Evolutionary conservation across 2,113 vertebrate species (phyloP).

Genomic region (Sinocyclocheilus maitianheensis): DNA sequence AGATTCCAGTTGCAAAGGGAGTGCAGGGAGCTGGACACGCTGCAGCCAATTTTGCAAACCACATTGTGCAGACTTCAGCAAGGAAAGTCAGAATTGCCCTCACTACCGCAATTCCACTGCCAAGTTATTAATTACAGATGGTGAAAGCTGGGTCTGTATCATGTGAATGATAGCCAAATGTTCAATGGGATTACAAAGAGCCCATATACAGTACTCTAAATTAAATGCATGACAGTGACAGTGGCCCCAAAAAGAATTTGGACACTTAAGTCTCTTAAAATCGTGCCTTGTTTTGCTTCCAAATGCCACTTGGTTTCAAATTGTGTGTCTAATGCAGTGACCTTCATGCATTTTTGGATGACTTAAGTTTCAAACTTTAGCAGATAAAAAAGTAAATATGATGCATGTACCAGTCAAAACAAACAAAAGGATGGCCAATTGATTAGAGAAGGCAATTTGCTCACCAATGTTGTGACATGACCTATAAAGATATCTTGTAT

Average conservation of each 20-base stretch:
- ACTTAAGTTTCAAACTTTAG: neutral
- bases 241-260: neutral
- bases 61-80: conserved; percentile 56
- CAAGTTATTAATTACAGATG: conserved; percentile 28
- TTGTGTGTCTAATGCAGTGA: neutral
- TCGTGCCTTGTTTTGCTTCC: neutral
- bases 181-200: neutral
- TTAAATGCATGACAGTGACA: neutral
- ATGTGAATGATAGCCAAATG: conserved; percentile 20
- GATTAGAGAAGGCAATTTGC: neutral
- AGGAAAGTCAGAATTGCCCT: conserved; percentile 32
- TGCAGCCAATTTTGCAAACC: conserved; percentile 43
- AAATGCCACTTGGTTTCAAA: neutral
- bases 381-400: neutral
- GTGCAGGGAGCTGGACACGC: conserved; percentile 10
- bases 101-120: neutral
- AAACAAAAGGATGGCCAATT: neutral
- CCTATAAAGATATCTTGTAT: neutral
- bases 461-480: neutral
- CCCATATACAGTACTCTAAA: neutral
- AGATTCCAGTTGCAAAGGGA: conserved; percentile 36
- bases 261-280: neutral
- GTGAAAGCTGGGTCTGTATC: conserved; percentile 27
- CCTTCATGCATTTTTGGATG: neutral
- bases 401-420: neutral